phyloP scores from a whole-genome alignment of 23 tunicate species.

The Styela plicata region DNA sequence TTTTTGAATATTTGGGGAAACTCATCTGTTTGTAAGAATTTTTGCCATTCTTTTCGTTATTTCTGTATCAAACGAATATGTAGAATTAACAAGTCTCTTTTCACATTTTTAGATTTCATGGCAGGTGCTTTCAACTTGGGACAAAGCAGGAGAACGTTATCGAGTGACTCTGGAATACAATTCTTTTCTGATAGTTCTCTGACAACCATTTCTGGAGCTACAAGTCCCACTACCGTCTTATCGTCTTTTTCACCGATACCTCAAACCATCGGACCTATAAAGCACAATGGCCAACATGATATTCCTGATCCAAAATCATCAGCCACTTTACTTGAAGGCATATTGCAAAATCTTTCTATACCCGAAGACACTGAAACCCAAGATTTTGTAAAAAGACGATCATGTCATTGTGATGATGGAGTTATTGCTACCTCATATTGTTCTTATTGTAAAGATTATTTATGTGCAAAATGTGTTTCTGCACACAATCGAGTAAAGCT shows the following conservation, averaged over 20 bases:
- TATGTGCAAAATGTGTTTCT: constrained; percentile 77
- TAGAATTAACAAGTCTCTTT: too few species aligned
- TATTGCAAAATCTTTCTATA: constrained; percentile 17
- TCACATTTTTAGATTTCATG: neutral
- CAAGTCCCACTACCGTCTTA: constrained; percentile 4
- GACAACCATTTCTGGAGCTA: neutral
- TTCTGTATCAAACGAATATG: too few species aligned
- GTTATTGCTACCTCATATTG: constrained; percentile 53
- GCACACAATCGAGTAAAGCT: constrained; percentile 78
- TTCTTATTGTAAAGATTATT: constrained; percentile 56
- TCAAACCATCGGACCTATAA: neutral
- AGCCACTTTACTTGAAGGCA: constrained; percentile 13
- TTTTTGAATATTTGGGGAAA: too few species aligned
- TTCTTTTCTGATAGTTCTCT: neutral
- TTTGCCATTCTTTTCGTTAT: too few species aligned
- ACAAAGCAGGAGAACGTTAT: constrained; percentile 9
- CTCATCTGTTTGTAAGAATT: too few species aligned
- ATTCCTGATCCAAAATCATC: constrained; percentile 4
- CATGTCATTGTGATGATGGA: constrained; percentile 72
- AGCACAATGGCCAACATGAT: neutral
- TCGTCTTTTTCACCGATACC: neutral
- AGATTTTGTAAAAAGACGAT: neutral
- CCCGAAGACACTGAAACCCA: neutral
- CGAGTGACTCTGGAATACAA: constrained; percentile 5
- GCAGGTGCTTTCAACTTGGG: constrained; percentile 19